Evolutionary conservation across 2,888 invertebrate genomes (phyloP).

Genomic region (Tetropium fuscum): DNA sequence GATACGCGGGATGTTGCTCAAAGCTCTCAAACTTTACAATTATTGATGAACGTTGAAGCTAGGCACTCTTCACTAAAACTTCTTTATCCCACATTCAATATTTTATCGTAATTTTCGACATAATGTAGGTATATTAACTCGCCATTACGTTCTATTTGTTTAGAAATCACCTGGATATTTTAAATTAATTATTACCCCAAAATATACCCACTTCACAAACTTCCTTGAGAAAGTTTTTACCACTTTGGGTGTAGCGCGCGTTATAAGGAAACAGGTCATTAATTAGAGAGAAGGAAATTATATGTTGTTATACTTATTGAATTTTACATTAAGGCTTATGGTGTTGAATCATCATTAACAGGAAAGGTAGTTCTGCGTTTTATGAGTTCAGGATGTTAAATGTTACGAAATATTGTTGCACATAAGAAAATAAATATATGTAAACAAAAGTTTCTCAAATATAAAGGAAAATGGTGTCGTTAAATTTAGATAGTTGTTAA

Average conservation of each 20-base stretch:
- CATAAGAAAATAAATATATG: too few relatives aligned
- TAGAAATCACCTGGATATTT: neutral
- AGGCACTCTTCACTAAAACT: slow-evolving; percentile 45
- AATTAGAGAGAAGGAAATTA: neutral
- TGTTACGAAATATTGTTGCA: too few relatives aligned
- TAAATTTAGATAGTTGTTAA: too few relatives aligned
- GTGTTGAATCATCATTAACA: too few relatives aligned
- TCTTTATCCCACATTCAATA: slow-evolving; percentile 41
- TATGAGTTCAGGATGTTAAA: too few relatives aligned
- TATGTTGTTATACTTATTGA: neutral
- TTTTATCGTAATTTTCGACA: slow-evolving; percentile 36
- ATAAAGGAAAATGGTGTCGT: too few relatives aligned
- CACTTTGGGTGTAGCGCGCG: neutral
- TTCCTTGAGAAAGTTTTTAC: neutral
- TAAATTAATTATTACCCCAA: neutral
- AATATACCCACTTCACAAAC: neutral
- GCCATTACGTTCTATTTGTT: neutral
- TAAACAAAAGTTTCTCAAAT: too few relatives aligned
- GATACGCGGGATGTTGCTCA: slow-evolving; percentile 45
- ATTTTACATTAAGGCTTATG: neutral
- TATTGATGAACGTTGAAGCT: slow-evolving; percentile 52
- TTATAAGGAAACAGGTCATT: neutral
- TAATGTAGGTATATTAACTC: slow-evolving; percentile 30
- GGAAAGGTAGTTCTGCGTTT: too few relatives aligned
- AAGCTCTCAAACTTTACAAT: slow-evolving; percentile 52